Evolutionary conservation across 2,888 invertebrate species (phyloP), one percentile per base, ranked within the genome.

Genomic region (Dynastes hyllus): DNA sequence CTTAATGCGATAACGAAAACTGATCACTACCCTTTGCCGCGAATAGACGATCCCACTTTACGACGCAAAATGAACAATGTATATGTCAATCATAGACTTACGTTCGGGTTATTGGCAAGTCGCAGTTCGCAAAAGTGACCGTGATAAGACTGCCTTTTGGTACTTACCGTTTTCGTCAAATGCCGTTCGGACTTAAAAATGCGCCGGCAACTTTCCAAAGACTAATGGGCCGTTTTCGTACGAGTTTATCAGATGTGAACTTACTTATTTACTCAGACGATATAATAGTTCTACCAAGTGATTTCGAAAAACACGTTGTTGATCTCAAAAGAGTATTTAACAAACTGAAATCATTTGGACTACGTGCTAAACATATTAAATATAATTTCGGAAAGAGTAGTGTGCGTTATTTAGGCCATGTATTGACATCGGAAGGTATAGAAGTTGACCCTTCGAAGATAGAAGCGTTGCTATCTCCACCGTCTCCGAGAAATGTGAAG

Each of bases 31-130:
- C 87, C 87, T 0, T 75, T 88, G 13, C 89, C 89, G 1, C 80
- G 87, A 9, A 87, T 89, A 37, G 89, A 89, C 71, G 88, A 89
- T 27, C 22, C 78, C 88, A 29, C 71, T 89, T 5, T 87, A 88
- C 63, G 83, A 80, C 0, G 85, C 87, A 0, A 86, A 85, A 77
- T 80, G 79, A 6, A 86, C 78, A 16, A 50, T 45, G 22, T 13
- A 82, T 22, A 82, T 84, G 78, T 83, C 85, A 8, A 86, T 87
- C 0, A 73, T 89, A 2, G 87, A 88, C 75, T 81, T 89, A 1
- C 82, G 83, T 29, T 78, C 84, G n/a, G 88, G 88, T 0, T 89
- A 88, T 78, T 87, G 86, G 84, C 88, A 89, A 76, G 83, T 87
- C 6, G 22, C 55, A 22, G 78, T 83, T 4, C 16, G 58, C 86